Percentiles rank a stretch among this genome's conserved stretches.
Evolutionary conservation across 2,888 invertebrate genomes (phyloP).

Genomic region (Calameuta filiformis): DNA sequence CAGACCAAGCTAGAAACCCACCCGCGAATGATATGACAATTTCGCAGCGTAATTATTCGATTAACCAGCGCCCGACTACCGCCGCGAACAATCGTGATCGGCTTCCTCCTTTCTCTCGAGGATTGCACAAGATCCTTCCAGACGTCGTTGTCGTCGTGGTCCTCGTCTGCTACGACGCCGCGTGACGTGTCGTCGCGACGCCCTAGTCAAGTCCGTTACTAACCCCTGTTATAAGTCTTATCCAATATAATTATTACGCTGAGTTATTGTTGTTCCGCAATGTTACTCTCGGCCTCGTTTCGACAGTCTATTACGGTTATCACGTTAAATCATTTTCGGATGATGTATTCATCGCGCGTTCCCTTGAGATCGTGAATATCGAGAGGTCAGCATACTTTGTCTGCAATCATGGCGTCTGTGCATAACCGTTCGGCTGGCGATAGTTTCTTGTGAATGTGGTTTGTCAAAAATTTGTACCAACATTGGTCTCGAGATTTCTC

Average conservation of each 20-base stretch:
- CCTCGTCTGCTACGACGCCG: neutral
- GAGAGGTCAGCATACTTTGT: neutral
- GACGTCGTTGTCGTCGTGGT: conserved; percentile 3
- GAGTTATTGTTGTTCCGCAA: neutral
- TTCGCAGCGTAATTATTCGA: conserved; percentile 43
- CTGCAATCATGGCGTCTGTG: neutral
- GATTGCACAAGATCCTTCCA: conserved; percentile 46
- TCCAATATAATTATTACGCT: neutral
- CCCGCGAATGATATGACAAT: conserved; percentile 55
- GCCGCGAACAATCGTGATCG: conserved; percentile 22
- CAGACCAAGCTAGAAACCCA: conserved; percentile 41
- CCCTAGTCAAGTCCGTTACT: neutral
- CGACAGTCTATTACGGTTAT: neutral
- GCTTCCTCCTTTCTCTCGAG: conserved; percentile 62
- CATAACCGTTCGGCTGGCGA: neutral
- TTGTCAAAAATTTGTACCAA: neutral
- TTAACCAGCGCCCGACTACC: conserved; percentile 21
- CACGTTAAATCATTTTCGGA: neutral
- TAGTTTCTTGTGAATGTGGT: neutral
- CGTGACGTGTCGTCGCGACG: neutral
- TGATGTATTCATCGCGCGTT: neutral
- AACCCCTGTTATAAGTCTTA: neutral
- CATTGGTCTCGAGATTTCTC: neutral
- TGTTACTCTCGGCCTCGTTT: neutral
- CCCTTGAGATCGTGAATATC: neutral